Base-by-base conservation (phyloP, 2,888 invertebrate species). In the Ennomos erosarius region DNA sequence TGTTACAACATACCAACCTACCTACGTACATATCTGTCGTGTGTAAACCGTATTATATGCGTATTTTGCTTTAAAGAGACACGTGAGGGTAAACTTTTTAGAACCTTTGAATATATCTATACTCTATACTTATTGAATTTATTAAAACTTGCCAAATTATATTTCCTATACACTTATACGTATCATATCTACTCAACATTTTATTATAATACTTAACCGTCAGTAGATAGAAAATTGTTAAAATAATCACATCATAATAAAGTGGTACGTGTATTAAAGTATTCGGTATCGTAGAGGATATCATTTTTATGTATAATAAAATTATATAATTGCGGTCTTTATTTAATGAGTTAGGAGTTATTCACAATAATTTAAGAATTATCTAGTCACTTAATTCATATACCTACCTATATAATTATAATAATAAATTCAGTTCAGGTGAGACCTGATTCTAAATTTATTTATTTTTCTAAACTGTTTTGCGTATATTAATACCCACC, bases 121-220 rank as follows among this genome's bases (percentile, higher is more conserved):
- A n/a, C n/a, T n/a, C n/a, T 16, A 16, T 26, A 26, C 4, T 26
- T 26, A 26, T 33, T 13, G 12, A 33, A n/a, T 51, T 44, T 53
- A 42, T 26, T 52, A 10, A 13, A 48, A 58, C 39, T 44, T 49
- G 57, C 58, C 53, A 58, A 52, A 58, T 51, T 56, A 62, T 59
- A 34, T 63, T 26, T 26, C 5, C 26, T 47, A 43, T 50, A 52
- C 45, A 59, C 36, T 55, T 55, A 26, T 5, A 55, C 45, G 33
- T 54, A 59, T 50, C 59, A 59, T 59, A 59, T 59, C 59, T 51
- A 50, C 26, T 50, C 36, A 11, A 54, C 46, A 10, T 50, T 16
- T 42, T 54, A 38, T 42, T 54, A 35, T 46, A 11, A 59, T 40
- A 39, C 43, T 49, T 49, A 39, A 10, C 12, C 39, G 35, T 16